Evolutionary conservation across 2,113 vertebrate genomes (phyloP).

Genomic region (Burhinus bistriatus): DNA sequence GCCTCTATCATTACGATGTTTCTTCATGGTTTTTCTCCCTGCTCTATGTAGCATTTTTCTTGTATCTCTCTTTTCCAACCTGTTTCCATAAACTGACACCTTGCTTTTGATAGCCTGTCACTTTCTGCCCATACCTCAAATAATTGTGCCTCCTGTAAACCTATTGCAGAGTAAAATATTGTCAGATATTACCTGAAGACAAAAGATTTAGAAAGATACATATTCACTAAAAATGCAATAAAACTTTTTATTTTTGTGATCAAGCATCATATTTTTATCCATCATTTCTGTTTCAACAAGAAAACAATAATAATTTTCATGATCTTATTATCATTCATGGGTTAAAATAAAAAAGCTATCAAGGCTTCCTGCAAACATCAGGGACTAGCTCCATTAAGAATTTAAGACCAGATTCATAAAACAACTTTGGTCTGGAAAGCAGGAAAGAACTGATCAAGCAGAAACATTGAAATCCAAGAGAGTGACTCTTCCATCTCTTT

Average conservation of each 20-base stretch:
- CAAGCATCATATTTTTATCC: background rate
- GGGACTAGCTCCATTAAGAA: background rate
- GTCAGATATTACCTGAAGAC: background rate
- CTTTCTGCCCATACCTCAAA: background rate
- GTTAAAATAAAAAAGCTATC: background rate
- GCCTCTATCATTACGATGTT: background rate
- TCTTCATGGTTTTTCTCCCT: background rate
- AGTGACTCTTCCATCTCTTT: background rate
- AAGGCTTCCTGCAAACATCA: background rate
- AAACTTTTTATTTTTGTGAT: background rate
- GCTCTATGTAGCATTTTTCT: background rate
- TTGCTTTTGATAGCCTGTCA: background rate
- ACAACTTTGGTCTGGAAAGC: background rate
- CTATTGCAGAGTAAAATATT: background rate
- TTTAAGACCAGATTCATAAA: background rate
- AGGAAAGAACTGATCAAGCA: background rate
- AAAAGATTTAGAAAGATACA: background rate
- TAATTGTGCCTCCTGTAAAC: background rate
- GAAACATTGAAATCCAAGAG: background rate
- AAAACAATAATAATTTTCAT: background rate
- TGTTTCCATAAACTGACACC: background rate
- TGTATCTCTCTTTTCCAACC: background rate
- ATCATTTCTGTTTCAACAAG: background rate
- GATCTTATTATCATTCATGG: background rate
- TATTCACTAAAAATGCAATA: background rate